Base-by-base conservation (phyloP, 2,113 vertebrate species). In the Ameiurus melas region DNA sequence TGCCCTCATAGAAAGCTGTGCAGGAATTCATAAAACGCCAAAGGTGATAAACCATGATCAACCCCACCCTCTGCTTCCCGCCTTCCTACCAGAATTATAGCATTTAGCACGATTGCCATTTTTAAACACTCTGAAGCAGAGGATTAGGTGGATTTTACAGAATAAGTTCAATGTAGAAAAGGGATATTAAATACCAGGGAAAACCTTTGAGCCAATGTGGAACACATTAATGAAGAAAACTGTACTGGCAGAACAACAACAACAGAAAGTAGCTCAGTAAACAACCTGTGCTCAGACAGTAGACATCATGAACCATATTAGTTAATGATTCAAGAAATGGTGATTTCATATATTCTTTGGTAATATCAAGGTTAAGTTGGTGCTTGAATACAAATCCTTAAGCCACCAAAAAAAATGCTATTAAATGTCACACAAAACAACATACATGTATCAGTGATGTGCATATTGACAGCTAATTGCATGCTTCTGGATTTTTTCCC, bases 11-110 rank as follows among this genome's bases (percentile, higher is more conserved):
- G 20, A 55, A 58, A 77, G 47, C 68, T 57, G 60, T 60, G 77
- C 10, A 84, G 87, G 87, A 88, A 88, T 84, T 57, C 71, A 13
- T 85, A 66, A 36, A 36, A 77, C 7, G 43, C 82, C 73, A 66
- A 60, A 9, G 53, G 64, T 58, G 55, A 57, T 87, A 33, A 83
- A 83, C 36, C 39, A 22, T 6, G 39, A 51, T 8, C 27, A 10
- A 53, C 87, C 73, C 13, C 87, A 85, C 83, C 71, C 87, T 27
- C 8, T 79, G 60, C 30, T 85, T 64, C 30, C n/a, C 47, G 19
- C 25, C 70, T 66, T 78, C 57, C 20, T 27, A 79, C 25, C 33
- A 68, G 27, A 87, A 70, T 79, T 64, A 78, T 27, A 64, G 55
- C 16, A 22, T 64, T 78, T 62, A 51, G 22, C 55, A 77, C 13